Percentiles rank a stretch among this genome's conserved stretches.
Evolutionary conservation across 2,113 vertebrate genomes (phyloP).

Genomic region (Deroptyus accipitrinus): DNA sequence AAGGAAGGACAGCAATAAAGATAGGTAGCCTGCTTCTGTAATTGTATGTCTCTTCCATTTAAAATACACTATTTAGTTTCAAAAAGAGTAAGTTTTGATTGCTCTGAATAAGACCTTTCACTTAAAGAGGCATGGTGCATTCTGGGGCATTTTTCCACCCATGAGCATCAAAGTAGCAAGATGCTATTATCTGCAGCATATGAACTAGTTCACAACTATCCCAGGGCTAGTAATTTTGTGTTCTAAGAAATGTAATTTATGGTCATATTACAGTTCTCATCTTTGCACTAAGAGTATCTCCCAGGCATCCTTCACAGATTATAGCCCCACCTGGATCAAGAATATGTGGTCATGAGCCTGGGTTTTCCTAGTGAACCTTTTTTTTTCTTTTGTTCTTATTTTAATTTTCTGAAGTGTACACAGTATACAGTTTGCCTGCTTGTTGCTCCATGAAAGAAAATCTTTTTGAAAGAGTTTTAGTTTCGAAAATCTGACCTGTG

Average conservation of each 20-base stretch:
- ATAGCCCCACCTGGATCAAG: background rate
- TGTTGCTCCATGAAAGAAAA: background rate
- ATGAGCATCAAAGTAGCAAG: constrained; percentile 1
- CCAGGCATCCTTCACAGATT: background rate
- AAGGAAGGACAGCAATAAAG: background rate
- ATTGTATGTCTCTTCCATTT: background rate
- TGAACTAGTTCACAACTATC: constrained; percentile 31
- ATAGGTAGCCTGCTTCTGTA: background rate
- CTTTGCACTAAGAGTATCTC: background rate
- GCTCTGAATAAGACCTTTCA: background rate
- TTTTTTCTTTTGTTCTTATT: background rate
- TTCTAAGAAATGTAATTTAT: background rate
- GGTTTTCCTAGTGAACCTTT: background rate
- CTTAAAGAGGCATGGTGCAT: background rate
- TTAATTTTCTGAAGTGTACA: background rate
- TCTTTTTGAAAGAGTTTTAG: background rate
- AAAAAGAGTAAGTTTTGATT: background rate
- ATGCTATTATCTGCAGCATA: background rate
- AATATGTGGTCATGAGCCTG: background rate
- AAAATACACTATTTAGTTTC: constrained; percentile 10
- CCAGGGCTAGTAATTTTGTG: background rate
- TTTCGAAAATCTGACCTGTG: background rate
- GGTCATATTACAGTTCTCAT: background rate
- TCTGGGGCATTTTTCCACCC: constrained; percentile 13
- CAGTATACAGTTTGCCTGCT: background rate